These are phyloP conservation scores for Reticulitermes lucifugus DNA, from an alignment of 2,888 invertebrate genomes.

Conservation along the genomic window DNA sequence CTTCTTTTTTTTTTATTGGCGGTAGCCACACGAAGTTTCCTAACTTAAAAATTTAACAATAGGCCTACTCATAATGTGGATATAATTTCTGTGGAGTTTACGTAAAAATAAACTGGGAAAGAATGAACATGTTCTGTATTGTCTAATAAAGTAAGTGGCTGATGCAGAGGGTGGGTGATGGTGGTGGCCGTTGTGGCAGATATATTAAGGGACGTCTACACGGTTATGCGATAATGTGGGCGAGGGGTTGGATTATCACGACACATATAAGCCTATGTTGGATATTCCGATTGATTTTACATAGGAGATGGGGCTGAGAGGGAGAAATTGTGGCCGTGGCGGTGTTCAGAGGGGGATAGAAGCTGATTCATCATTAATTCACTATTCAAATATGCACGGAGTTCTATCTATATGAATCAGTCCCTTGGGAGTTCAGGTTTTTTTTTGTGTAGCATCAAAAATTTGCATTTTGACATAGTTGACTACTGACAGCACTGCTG, in stretches of 20 bases:
- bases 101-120: too few relatives aligned
- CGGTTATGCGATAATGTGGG: not conserved
- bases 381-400: conserved; percentile 49
- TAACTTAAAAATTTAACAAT: too few relatives aligned
- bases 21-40: too few relatives aligned
- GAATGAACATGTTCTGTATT: too few relatives aligned
- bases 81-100: too few relatives aligned
- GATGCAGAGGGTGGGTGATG: not conserved
- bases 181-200: not conserved
- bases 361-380: conserved; percentile 50
- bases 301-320: not conserved
- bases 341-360: conserved; percentile 20
- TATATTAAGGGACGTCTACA: conserved; percentile 24
- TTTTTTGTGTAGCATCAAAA: conserved; percentile 27
- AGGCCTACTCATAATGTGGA: too few relatives aligned
- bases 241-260: not conserved
- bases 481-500: not conserved
- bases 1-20: too few relatives aligned
- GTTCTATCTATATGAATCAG: conserved; percentile 42
- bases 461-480: conserved; percentile 38
- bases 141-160: conserved; percentile 30
- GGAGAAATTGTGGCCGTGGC: not conserved
- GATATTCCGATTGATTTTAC: conserved; percentile 30
- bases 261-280: not conserved
- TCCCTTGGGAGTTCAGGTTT: conserved; percentile 30